These are phyloP conservation scores for Narcine bancroftii DNA, from an alignment of 2,113 vertebrate species.

Conservation along the genomic window DNA sequence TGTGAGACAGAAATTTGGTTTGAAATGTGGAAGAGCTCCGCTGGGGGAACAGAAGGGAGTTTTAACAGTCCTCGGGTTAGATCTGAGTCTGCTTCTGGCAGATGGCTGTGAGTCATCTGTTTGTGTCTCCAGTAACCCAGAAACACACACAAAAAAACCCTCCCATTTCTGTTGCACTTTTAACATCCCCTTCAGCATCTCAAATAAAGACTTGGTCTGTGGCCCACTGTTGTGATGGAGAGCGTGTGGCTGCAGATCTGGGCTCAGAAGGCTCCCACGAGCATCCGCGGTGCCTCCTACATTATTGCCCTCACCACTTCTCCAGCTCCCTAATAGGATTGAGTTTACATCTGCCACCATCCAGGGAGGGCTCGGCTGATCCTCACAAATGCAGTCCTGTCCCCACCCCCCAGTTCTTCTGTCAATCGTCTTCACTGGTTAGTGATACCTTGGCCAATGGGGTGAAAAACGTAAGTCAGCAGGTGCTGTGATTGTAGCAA, in stretches of 20 bases:
- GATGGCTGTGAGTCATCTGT: constrained; percentile 34
- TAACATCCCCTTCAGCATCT: neutral
- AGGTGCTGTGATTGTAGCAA: too few species aligned
- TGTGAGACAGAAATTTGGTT: constrained; percentile 18
- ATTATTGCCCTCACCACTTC: too few species aligned
- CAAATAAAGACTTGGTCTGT: neutral
- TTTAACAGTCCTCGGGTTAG: neutral
- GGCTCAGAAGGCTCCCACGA: neutral
- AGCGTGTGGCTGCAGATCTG: neutral
- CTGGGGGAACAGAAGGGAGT: constrained; percentile 25
- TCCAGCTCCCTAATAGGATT: too few species aligned
- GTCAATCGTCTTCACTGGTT: too few species aligned
- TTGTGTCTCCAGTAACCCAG: neutral
- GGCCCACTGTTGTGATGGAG: neutral
- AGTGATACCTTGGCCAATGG: too few species aligned
- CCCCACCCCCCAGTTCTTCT: too few species aligned
- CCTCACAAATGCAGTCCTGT: too few species aligned
- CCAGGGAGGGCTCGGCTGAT: too few species aligned
- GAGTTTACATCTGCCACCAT: too few species aligned
- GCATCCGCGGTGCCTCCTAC: too few species aligned
- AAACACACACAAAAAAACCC: neutral
- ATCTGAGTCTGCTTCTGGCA: neutral
- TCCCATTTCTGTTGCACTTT: neutral
- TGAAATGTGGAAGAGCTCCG: constrained; percentile 17
- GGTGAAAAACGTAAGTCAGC: too few species aligned